Base-by-base conservation (phyloP, 2,888 invertebrate genomes). In the Phyllotreta striolata region DNA sequence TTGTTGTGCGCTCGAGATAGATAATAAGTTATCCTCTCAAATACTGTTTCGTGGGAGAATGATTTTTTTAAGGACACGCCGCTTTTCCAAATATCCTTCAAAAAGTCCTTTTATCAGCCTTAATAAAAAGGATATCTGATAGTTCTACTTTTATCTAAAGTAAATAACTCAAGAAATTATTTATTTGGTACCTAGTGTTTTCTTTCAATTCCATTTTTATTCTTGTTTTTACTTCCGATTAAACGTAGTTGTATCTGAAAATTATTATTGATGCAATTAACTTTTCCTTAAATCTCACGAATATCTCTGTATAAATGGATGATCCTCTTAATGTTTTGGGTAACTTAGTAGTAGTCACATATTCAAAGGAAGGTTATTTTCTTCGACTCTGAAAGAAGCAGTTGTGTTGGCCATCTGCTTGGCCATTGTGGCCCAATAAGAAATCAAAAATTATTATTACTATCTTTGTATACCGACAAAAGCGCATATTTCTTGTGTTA, bases 11-110 rank as follows among this genome's bases (percentile, higher is more conserved):
- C 24, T n/a, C 60, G 38, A 64, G 64, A 67, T 67, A 63, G 70
- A 67, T 64, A 63, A 67, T 66, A 66, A 68, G 64, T 66, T 68
- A 65, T 62, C 63, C 51, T 65, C 66, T 67, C 63, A 64, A 72
- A 70, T 71, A 63, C 56, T 66, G 71, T 69, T 67, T 70, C 67
- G 64, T 67, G 66, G 62, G 59, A 58, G 68, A 62, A 69, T 69
- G 55, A 64, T 66, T 69, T 69, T 66, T 69, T 69, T 52, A 52
- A 52, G 38, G 39, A 39, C 6, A 49, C 37, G 4, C 35, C 10
- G 41, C 9, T 49, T 49, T 37, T 10, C n/a, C 10, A 35, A 6
- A 49, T 12, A 46, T 9, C 10, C 8, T 13, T 46, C 3, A 46
- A 46, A 46, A 46, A 1, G 14, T 12, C 10, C 41, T 41, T 1